phyloP scores from a whole-genome alignment of 1,140 invertebrate genomes.

The Bathynomus jamesi region DNA sequence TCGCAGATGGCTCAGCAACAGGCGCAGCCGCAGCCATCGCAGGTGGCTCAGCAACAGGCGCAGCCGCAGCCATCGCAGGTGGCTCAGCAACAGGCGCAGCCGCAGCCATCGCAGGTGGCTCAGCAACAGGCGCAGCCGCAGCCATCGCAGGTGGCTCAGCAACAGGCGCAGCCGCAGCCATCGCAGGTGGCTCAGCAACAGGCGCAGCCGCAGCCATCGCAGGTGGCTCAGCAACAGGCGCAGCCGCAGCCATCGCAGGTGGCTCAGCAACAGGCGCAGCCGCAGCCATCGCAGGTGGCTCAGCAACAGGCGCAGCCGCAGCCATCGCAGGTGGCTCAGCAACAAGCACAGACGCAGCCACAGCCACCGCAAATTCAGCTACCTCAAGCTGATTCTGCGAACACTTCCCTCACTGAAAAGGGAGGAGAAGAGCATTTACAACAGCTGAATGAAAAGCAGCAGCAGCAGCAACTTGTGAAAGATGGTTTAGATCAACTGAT shows the following conservation, averaged over 20 bases:
- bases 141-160: conserved; percentile 39
- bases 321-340: too few species aligned
- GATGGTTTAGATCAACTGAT: not conserved
- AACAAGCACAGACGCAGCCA: not conserved
- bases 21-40: conserved; percentile 31
- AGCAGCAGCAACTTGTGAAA: not conserved
- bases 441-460: not conserved
- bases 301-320: conserved; percentile 13
- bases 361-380: not conserved
- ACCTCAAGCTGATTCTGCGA: not conserved
- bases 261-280: conserved; percentile 27
- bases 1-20: conserved; percentile 23
- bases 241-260: conserved; percentile 18
- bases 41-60: conserved; percentile 16
- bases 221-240: conserved; percentile 16
- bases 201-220: not conserved
- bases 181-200: conserved; percentile 34
- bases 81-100: conserved; percentile 9
- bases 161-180: conserved; percentile 38
- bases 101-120: not conserved
- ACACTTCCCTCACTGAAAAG: not conserved
- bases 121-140: conserved; percentile 34
- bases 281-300: conserved; percentile 7
- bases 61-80: not conserved
- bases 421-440: not conserved